A percentile compares a stretch with the other conserved stretches of the same genome.
phyloP scores from a whole-genome alignment of 2,113 vertebrate genomes.

The Paradisaea rubra region DNA sequence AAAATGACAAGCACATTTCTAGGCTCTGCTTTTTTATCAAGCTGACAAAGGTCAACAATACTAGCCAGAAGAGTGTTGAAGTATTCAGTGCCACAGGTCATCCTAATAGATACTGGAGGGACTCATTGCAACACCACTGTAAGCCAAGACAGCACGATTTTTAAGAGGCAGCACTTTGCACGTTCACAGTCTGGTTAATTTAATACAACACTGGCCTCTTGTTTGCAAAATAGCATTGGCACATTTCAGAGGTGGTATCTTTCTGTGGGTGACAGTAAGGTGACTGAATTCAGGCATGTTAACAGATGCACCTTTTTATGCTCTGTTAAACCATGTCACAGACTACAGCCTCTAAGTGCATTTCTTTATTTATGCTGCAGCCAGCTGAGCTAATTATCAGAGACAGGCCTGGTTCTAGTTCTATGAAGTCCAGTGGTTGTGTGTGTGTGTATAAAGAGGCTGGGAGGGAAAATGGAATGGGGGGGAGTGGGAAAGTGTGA shows the following conservation, averaged over 20 bases:
- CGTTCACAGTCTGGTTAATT: conserved; percentile 63
- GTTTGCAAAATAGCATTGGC: conserved; percentile 63
- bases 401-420: conserved; percentile 63
- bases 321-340: conserved; percentile 74
- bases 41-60: conserved; percentile 88
- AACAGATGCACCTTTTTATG: conserved; percentile 74
- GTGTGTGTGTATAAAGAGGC: background rate
- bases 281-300: conserved; percentile 61
- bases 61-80: conserved; percentile 72
- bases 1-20: conserved; percentile 55
- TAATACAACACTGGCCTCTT: conserved; percentile 63
- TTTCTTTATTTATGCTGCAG: conserved; percentile 68
- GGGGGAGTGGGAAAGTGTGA: background rate
- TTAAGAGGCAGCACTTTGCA: conserved; percentile 65
- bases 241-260: conserved; percentile 55
- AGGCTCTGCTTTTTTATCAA: conserved; percentile 72
- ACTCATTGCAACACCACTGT: conserved; percentile 63
- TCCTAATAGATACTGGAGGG: conserved; percentile 71
- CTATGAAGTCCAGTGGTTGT: conserved; percentile 28
- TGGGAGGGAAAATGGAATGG: background rate
- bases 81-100: conserved; percentile 75
- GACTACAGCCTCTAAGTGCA: conserved; percentile 66
- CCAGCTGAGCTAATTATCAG: conserved; percentile 71
- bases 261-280: conserved; percentile 67
- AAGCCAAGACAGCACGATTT: conserved; percentile 52